phyloP scores from a whole-genome alignment of 2,113 vertebrate genomes.

The Hystrix brachyura region DNA sequence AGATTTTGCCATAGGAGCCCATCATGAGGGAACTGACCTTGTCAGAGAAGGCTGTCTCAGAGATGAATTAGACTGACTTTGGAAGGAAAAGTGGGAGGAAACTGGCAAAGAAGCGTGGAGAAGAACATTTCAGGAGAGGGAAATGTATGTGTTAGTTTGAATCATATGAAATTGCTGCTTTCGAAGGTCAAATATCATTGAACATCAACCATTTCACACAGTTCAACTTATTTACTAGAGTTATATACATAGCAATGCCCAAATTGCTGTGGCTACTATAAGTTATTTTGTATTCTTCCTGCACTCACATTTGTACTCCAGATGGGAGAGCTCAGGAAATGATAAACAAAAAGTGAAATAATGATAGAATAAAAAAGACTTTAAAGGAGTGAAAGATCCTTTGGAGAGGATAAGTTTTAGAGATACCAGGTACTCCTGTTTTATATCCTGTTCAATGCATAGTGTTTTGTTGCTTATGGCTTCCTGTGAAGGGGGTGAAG shows the following conservation, averaged over 20 bases:
- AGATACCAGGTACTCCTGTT: background rate
- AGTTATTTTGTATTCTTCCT: background rate
- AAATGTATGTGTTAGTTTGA: background rate
- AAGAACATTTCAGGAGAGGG: conserved; percentile 20
- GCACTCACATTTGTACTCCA: background rate
- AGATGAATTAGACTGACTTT: background rate
- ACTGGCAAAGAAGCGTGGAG: background rate
- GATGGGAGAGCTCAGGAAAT: background rate
- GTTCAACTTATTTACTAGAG: background rate
- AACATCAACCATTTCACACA: background rate
- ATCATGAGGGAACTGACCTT: background rate
- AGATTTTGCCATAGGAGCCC: background rate
- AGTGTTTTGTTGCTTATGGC: background rate
- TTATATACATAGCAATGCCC: background rate
- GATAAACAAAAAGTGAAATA: background rate
- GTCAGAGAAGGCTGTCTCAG: background rate
- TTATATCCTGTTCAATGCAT: rapidly evolving
- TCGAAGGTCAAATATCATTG: conserved; percentile 35
- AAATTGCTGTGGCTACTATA: background rate
- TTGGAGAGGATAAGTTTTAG: background rate
- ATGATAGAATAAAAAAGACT: background rate
- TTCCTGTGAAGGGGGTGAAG: background rate
- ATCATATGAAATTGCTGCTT: background rate
- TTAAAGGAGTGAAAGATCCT: background rate
- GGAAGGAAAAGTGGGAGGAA: background rate